Base-by-base conservation (phyloP, 2,888 invertebrate genomes). In the Autographa pulchrina region DNA sequence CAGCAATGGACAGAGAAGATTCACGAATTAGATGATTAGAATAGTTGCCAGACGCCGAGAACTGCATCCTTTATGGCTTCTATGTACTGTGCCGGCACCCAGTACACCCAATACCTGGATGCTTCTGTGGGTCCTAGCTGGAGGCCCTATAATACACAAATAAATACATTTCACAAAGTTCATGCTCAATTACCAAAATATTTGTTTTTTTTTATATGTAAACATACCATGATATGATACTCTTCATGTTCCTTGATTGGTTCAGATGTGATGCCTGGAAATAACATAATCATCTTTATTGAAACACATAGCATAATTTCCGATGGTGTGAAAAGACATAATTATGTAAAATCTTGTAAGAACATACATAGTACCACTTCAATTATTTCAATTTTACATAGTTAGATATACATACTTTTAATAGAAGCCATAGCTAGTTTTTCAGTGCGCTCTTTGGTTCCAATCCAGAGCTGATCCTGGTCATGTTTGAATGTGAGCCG, bases 41-140 rank as follows among this genome's bases (percentile, higher is more conserved):
- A 97, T 92, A 97, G 97, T 91, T 97, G 98, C 98, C 98, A 98
- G 86, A 98, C 98, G 70, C 98, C 98, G 64, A 98, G 96, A 74
- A 99, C 97, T 72, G 98, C 98, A 89, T 98, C 98, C 94, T 98
- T 99, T 89, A 99, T 98, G 83, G 98, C 98, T 89, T 98, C 98
- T 67, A 98, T 97, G 91, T 98, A 99, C 89, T 98, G 98, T 63
- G 98, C 98, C 13, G 99, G 99, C 61, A 99, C 98, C 99, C 99
- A 99, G 94, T 99, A 99, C 75, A 99, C 97, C 98, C 98, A 99
- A 93, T 98, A 98, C 81, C 98, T 96, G 41, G 98, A 98, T 6
- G 98, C 98, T 93, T 99, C 99, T 64, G 99, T 99, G 11, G 99
- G 97, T 18, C 99, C 99, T 82, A 99, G 94, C 93, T 99, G 99